These are phyloP conservation scores for Cyrtorhinus lividipennis DNA, from an alignment of 1,140 invertebrate species.

Conservation along the genomic window DNA sequence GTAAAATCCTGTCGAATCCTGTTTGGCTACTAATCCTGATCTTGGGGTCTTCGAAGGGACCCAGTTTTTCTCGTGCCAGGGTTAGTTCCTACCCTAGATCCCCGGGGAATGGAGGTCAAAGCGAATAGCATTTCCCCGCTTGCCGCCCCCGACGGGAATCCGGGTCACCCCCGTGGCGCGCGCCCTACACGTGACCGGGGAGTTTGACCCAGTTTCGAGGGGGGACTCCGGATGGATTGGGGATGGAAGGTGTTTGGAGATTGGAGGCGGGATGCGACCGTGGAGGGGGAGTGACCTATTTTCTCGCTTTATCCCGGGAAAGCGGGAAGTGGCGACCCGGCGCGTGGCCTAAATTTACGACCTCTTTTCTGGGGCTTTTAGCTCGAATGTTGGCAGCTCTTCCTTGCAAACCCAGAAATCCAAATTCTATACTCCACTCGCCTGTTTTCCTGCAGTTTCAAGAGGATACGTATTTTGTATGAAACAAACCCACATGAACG, in stretches of 20 bases:
- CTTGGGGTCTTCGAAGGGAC: no score
- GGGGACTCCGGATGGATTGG: conserved; percentile 3
- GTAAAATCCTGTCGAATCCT: no score
- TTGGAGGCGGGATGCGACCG: neutral
- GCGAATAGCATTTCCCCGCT: neutral
- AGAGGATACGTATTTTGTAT: no score
- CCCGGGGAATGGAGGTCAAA: neutral
- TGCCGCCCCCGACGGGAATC: conserved; percentile 3
- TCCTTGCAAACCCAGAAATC: no score
- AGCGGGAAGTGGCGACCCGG: neutral
- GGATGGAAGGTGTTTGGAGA: conserved; percentile 1
- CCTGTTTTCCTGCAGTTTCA: no score
- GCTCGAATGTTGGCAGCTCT: no score
- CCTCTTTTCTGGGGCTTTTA: neutral
- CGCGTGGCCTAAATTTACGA: neutral
- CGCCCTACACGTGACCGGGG: neutral
- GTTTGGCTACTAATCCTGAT: no score
- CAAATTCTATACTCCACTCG: no score
- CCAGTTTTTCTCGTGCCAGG: neutral
- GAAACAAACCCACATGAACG: no score
- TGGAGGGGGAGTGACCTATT: neutral
- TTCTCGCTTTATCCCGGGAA: no score
- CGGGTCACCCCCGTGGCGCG: conserved; percentile 4
- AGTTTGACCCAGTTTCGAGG: neutral
- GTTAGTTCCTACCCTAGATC: neutral